Conservation (phyloP, 2,113 vertebrate species). For the Thomomys bottae region DNA sequence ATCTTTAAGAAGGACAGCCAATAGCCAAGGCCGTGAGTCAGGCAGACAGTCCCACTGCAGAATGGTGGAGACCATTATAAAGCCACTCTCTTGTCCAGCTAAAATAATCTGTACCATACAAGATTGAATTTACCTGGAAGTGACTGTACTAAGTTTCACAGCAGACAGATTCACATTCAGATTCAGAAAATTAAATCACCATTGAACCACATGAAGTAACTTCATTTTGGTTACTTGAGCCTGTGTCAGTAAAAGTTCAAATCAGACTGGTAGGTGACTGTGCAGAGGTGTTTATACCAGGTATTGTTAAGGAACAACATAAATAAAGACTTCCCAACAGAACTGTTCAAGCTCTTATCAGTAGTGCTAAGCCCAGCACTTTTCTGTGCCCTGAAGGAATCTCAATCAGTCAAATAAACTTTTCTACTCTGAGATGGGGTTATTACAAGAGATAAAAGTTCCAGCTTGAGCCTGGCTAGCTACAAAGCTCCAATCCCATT, state of each 20-base stretch:
- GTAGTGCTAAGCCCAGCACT: not conserved
- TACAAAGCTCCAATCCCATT: conserved; percentile 64
- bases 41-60: not conserved
- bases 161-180: not conserved
- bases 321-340: not conserved
- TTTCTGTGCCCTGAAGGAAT: not conserved
- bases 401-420: not conserved
- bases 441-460: conserved; percentile 2
- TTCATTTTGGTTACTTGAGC: conserved; percentile 14
- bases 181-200: not conserved
- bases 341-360: not conserved
- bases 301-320: not conserved
- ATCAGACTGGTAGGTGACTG: not conserved
- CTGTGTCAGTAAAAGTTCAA: not conserved
- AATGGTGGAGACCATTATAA: accelerated
- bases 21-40: not conserved
- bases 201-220: conserved; percentile 38
- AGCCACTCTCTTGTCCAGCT: not conserved
- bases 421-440: not conserved
- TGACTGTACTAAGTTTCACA: not conserved
- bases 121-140: not conserved
- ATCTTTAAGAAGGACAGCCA: not conserved
- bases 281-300: not conserved
- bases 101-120: not conserved
- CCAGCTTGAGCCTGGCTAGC: not conserved